Evolutionary conservation across 2,113 vertebrate genomes (phyloP).

Genomic region (Amphiprion ocellaris): DNA sequence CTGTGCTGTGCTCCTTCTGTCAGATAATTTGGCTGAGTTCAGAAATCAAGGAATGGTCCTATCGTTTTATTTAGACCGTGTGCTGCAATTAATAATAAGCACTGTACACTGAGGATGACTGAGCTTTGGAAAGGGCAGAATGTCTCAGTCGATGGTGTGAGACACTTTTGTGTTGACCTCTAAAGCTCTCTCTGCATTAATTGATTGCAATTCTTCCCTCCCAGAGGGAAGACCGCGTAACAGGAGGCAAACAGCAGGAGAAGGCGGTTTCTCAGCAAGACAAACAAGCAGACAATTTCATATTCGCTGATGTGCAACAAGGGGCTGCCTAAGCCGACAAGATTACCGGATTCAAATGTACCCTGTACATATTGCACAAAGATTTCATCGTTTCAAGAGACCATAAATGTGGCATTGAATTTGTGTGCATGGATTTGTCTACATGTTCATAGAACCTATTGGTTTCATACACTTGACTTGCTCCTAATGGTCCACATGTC

Average conservation of each 20-base stretch:
- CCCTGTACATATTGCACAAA: constrained; percentile 9
- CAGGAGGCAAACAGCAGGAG: constrained; percentile 63
- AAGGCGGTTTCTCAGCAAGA: constrained; percentile 52
- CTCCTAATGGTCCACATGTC: constrained; percentile 20
- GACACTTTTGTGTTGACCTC: constrained; percentile 80
- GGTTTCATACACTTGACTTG: constrained; percentile 23
- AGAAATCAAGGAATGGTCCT: constrained; percentile 21
- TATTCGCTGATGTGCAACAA: constrained; percentile 50
- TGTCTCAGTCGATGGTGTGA: constrained; percentile 69
- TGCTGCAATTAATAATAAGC: constrained; percentile 56
- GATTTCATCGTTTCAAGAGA: constrained; percentile 37
- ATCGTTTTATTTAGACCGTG: constrained; percentile 42
- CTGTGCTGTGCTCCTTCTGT: constrained; percentile 5
- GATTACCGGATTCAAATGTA: constrained; percentile 44
- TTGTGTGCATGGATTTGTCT: constrained; percentile 9
- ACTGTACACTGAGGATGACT: constrained; percentile 31
- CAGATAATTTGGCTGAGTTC: constrained; percentile 25
- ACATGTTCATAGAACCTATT: background rate
- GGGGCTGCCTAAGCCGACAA: constrained; percentile 31
- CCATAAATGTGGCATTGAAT: background rate
- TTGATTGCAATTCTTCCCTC: constrained; percentile 79
- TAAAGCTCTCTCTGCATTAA: constrained; percentile 79
- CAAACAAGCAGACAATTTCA: constrained; percentile 59
- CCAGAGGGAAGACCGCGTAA: constrained; percentile 63
- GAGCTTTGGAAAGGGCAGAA: constrained; percentile 47